A percentile compares a stretch with the other conserved stretches of the same genome.
phyloP scores from a whole-genome alignment of 2,113 vertebrate species.

The Trichomycterus rosablanca region DNA sequence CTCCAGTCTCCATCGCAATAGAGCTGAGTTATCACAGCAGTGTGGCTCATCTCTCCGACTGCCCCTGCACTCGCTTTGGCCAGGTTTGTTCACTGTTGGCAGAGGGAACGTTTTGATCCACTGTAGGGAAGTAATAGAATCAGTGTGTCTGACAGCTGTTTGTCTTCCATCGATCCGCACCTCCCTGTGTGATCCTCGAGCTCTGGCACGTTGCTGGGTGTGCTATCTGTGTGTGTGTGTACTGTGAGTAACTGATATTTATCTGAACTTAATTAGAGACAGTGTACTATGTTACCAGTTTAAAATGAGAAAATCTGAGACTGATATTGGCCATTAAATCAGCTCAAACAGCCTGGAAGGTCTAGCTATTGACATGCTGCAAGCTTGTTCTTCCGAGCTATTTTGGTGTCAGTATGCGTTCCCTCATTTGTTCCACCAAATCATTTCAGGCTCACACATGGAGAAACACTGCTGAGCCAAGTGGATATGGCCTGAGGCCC shows the following conservation, averaged over 20 bases:
- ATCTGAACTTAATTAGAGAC: constrained; percentile 41
- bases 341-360: background rate
- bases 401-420: constrained; percentile 8
- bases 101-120: constrained; percentile 18
- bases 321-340: constrained; percentile 12
- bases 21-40: constrained; percentile 16
- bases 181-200: constrained; percentile 22
- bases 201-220: constrained; percentile 24
- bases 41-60: background rate
- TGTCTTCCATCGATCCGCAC: constrained; percentile 34
- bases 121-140: constrained; percentile 31
- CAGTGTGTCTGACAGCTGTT: constrained; percentile 36
- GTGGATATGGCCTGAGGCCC: constrained; percentile 35
- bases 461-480: constrained; percentile 25
- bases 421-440: constrained; percentile 12
- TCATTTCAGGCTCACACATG: constrained; percentile 2
- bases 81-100: constrained; percentile 16
- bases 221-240: constrained; percentile 14
- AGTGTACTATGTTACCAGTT: constrained; percentile 1
- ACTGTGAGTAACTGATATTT: constrained; percentile 34
- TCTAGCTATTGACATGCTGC: constrained; percentile 1
- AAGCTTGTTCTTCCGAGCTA: background rate
- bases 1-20: constrained; percentile 8
- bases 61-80: background rate
- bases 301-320: constrained; percentile 11